A percentile compares a stretch with the other conserved stretches of the same genome.
Evolutionary conservation across 2,113 vertebrate genomes (phyloP).

Genomic region (Cairina moschata): DNA sequence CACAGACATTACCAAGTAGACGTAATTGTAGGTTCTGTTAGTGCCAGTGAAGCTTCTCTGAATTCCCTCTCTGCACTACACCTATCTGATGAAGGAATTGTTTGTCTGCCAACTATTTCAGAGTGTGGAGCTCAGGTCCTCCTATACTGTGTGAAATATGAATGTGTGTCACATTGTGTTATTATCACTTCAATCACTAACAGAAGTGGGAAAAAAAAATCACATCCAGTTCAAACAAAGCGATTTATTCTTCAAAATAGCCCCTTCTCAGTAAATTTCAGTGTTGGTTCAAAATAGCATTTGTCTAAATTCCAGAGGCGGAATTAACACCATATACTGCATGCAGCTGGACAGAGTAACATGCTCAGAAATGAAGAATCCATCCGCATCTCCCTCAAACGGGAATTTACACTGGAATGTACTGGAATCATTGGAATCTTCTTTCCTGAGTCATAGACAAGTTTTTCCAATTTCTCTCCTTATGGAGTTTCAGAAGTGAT

Average conservation of each 20-base stretch:
- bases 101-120: neutral
- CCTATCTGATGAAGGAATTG: neutral
- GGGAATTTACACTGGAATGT: neutral
- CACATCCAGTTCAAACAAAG: neutral
- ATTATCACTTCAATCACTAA: neutral
- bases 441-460: neutral
- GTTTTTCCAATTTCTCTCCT: neutral
- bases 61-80: neutral
- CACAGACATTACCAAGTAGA: neutral
- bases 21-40: neutral
- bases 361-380: neutral
- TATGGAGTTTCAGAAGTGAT: neutral
- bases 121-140: neutral
- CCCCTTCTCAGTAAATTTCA: neutral
- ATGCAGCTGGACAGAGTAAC: neutral
- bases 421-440: neutral
- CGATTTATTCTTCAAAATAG: neutral
- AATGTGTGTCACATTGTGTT: accelerated
- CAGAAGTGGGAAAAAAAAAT: neutral
- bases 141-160: neutral
- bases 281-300: neutral
- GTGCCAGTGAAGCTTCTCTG: neutral
- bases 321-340: neutral
- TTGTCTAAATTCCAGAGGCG: neutral
- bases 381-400: neutral